Conservation (phyloP, 2,797 vertebrate genomes). For the Clarias pachynema region DNA sequence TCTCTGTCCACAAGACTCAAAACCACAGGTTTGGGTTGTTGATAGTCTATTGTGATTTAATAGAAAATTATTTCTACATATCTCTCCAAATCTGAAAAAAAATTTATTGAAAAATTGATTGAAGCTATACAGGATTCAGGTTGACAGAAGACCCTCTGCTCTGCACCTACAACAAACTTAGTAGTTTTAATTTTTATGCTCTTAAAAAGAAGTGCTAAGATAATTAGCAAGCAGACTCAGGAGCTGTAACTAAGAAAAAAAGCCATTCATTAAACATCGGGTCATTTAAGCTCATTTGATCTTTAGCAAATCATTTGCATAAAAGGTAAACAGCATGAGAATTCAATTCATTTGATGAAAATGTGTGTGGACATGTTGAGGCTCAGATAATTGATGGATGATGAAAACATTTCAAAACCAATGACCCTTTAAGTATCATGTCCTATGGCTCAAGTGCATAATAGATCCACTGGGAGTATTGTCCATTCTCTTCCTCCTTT, state of each 20-base stretch:
- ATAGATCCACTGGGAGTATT: conserved; percentile 19
- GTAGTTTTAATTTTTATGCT: neutral
- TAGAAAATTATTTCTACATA: neutral
- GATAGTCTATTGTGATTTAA: neutral
- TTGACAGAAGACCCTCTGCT: neutral
- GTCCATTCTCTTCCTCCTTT: neutral
- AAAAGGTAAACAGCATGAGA: conserved; percentile 23
- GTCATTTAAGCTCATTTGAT: conserved; percentile 20
- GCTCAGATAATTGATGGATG: conserved; percentile 47
- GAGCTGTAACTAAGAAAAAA: neutral
- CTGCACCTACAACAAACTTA: neutral
- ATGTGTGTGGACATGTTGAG: conserved; percentile 38
- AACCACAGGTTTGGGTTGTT: neutral
- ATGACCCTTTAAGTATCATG: conserved; percentile 27
- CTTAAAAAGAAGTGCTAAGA: neutral
- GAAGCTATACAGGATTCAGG: neutral
- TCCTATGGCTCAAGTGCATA: conserved; percentile 20
- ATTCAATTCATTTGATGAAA: conserved; percentile 49
- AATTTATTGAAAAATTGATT: neutral
- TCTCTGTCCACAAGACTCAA: too few relatives aligned
- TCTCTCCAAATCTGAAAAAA: neutral
- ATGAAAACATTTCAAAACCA: conserved; percentile 23
- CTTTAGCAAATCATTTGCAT: conserved; percentile 31
- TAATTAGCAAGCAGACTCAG: neutral
- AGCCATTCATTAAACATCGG: conserved; percentile 36